Base-by-base conservation (phyloP, 1,140 invertebrate genomes). In the Nebria ingens region DNA sequence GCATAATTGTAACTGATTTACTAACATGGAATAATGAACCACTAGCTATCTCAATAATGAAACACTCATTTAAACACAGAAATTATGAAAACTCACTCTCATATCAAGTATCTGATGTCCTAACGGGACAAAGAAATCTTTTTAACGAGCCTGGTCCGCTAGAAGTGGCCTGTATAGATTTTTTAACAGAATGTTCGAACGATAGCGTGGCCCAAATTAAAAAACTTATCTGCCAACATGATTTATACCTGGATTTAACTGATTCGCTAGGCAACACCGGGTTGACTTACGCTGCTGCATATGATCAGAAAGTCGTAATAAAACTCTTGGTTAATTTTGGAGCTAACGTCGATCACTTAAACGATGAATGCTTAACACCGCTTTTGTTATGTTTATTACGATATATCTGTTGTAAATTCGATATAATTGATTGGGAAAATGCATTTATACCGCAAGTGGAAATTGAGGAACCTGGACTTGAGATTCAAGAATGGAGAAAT, bases 281-380 rank as follows among this genome's bases (percentile, higher is more conserved):
- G 19, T 6, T 77, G 17, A 74, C 76, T 64, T 76, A 72, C 56
- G 77, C 77, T 15, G 59, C 68, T n/a, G 68, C 73, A 54, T 67
- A 67, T 21, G 63, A 69, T 57, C 57, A 59, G 20, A 49, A 52
- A 2, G 53, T 62, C n/a, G 52, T 64, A 11, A 65, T 71, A 19
- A 56, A 57, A 25, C 53, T 60, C 11, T 61, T 79, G 6, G 63
- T 69, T 1, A 71, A 75, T 56, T 70, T 70, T 22, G 76, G 76
- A 2, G 74, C 72, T 2, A 66, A 72, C 52, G 53, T 77, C 2
- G 66, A 78, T 61, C 55, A 59, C 20, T 65, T 63, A 23, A 79
- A 79, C 59, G 76, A 79, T 56, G 72, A 73, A 29, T 73, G 75
- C 21, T 66, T 76, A 54, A 77, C 74, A 21, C 67, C 76, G 13